Conservation (phyloP, 2,113 vertebrate genomes). For the Cricetomys ansorgei region DNA sequence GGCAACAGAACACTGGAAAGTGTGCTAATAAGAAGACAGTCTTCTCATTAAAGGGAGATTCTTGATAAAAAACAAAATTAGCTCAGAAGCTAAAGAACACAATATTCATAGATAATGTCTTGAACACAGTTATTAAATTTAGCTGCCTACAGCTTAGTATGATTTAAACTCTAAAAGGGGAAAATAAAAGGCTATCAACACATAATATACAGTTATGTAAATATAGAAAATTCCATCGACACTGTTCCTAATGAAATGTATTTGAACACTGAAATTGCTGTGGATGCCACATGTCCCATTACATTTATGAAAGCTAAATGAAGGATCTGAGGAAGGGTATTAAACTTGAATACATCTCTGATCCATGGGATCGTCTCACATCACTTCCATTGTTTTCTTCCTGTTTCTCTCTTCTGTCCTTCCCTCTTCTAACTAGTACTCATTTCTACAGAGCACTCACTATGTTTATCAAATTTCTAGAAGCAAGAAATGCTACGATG, state of each 20-base stretch:
- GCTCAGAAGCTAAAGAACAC: constrained; percentile 43
- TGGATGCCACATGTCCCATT: neutral
- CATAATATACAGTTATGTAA: neutral
- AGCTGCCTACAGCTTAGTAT: neutral
- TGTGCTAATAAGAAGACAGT: neutral
- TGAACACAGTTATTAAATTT: constrained; percentile 20
- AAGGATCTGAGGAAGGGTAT: neutral
- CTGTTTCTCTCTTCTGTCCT: neutral
- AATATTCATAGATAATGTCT: constrained; percentile 3
- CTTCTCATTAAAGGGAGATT: constrained; percentile 20
- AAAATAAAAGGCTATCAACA: neutral
- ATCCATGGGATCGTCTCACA: neutral
- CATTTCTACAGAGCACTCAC: neutral
- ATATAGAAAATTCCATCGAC: neutral
- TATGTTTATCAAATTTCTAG: neutral
- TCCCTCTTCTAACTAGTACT: neutral
- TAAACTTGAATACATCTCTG: neutral
- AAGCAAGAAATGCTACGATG: neutral
- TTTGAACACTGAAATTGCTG: neutral
- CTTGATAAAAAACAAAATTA: neutral
- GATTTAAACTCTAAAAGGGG: constrained; percentile 1
- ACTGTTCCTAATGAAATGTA: neutral
- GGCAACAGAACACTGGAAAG: constrained; percentile 1
- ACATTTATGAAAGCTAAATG: constrained; percentile 14
- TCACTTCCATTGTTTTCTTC: neutral